A percentile compares a stretch with the other conserved stretches of the same genome.
Conservation (phyloP, 2,797 vertebrate species). For the Notoglanidium macrostoma region DNA sequence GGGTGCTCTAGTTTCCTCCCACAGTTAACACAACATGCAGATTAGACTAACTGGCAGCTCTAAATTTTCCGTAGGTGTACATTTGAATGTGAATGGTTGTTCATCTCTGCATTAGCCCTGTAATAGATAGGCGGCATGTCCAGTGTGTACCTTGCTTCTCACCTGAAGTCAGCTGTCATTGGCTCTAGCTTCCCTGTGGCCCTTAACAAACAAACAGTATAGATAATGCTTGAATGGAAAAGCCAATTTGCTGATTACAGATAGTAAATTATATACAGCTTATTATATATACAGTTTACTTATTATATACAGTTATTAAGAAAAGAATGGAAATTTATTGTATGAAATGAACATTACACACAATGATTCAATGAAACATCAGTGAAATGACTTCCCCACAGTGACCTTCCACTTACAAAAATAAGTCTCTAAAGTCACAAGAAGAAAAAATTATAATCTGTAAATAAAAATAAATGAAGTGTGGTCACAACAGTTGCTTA, state of each 20-base stretch:
- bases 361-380: not conserved
- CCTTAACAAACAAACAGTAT: too few species aligned
- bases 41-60: too few species aligned
- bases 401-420: not conserved
- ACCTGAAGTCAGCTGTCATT: too few species aligned
- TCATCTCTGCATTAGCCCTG: too few species aligned
- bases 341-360: not conserved
- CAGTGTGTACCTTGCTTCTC: too few species aligned
- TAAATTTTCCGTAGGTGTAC: too few species aligned
- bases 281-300: too few species aligned
- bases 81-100: too few species aligned
- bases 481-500: not conserved
- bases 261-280: not conserved
- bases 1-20: too few species aligned
- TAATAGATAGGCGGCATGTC: too few species aligned
- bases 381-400: not conserved
- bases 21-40: too few species aligned
- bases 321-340: not conserved
- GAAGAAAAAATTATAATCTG: not conserved
- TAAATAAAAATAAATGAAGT: not conserved
- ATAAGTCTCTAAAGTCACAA: not conserved
- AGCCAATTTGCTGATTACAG: not conserved
- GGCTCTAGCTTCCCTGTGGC: too few species aligned
- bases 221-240: not conserved
- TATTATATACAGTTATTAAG: not conserved